A percentile compares a stretch with the other conserved stretches of the same genome.
phyloP scores from a whole-genome alignment of 2,797 vertebrate species.

The Coendou prehensilis region DNA sequence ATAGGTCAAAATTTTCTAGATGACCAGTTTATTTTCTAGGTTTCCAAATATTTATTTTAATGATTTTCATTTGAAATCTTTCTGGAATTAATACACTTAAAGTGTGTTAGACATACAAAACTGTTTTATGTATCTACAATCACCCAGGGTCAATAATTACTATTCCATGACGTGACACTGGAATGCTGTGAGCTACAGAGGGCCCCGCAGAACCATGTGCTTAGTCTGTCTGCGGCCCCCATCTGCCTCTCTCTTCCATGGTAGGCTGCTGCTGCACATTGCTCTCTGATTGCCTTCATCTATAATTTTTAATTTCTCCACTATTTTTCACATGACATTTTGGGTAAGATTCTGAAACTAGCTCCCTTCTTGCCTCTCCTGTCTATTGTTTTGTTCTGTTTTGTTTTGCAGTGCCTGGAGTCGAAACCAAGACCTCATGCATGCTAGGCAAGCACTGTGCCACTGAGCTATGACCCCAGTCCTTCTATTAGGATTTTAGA shows the following conservation, averaged over 20 bases:
- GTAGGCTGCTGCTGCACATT: neutral
- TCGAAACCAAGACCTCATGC: neutral
- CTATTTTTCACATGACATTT: constrained; percentile 24
- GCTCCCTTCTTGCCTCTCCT: neutral
- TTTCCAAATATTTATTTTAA: constrained; percentile 10
- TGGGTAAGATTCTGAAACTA: neutral
- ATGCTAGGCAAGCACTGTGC: neutral
- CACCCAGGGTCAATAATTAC: neutral
- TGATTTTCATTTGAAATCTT: constrained; percentile 43
- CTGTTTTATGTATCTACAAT: neutral
- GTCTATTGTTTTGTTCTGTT: neutral
- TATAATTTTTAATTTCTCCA: neutral
- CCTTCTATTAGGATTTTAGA: neutral
- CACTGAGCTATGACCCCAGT: neutral
- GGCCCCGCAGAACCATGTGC: neutral
- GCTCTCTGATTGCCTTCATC: neutral
- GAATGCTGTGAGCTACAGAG: neutral
- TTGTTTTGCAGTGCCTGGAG: neutral
- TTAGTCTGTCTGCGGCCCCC: neutral
- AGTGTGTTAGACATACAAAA: neutral
- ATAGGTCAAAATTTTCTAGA: constrained; percentile 43
- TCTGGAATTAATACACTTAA: constrained; percentile 14
- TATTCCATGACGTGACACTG: neutral
- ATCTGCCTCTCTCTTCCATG: neutral
- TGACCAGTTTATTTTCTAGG: constrained; percentile 33